phyloP scores from a whole-genome alignment of 2,113 vertebrate genomes.

The Dendrocopos noguchii region DNA sequence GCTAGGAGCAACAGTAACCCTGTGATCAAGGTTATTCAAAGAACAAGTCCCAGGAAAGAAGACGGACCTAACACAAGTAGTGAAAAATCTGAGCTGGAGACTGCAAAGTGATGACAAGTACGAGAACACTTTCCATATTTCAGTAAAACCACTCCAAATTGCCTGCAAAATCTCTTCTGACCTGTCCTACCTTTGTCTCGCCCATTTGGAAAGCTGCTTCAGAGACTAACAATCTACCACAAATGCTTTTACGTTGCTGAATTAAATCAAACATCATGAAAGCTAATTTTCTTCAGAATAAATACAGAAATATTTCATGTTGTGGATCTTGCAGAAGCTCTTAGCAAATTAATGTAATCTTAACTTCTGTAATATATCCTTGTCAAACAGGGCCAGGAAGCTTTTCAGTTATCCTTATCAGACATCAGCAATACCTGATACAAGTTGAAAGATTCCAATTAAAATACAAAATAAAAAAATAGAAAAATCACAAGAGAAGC shows the following conservation, averaged over 20 bases:
- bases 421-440: constrained; percentile 9
- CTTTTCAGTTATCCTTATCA: constrained; percentile 29
- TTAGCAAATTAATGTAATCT: constrained; percentile 19
- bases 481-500: neutral
- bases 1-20: neutral
- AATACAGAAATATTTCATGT: neutral
- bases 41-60: neutral
- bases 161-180: neutral
- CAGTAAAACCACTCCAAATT: neutral
- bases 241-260: neutral
- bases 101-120: neutral
- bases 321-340: neutral
- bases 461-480: neutral
- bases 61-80: neutral
- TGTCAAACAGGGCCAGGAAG: neutral
- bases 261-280: neutral
- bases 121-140: neutral
- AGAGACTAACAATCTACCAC: too few relatives aligned
- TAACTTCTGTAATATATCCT: constrained; percentile 22
- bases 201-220: neutral
- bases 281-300: constrained; percentile 20
- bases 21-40: neutral
- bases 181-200: neutral
- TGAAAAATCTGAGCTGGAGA: neutral
- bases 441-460: neutral